A percentile compares a stretch with the other conserved stretches of the same genome.
Evolutionary conservation across 2,113 vertebrate genomes (phyloP).

Genomic region (Elephantulus edwardii): DNA sequence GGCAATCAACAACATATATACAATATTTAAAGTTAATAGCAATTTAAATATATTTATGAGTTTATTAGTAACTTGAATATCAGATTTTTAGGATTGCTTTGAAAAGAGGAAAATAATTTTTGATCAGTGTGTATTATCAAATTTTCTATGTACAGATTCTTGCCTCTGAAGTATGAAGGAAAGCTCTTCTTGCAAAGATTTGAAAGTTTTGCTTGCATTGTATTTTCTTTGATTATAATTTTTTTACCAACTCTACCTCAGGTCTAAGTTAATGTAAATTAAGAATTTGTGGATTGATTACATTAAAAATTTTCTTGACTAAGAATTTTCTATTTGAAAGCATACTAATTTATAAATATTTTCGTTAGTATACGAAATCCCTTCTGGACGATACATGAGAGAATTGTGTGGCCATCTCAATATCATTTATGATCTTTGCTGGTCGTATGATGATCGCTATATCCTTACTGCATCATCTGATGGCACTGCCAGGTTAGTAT

Average conservation of each 20-base stretch:
- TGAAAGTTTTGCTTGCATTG: conserved; percentile 32
- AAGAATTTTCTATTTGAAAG: not conserved
- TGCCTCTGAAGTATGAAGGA: not conserved
- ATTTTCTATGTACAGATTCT: conserved; percentile 17
- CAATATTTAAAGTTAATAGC: conserved; percentile 45
- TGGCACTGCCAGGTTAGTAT: conserved; percentile 93
- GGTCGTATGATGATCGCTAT: conserved; percentile 90
- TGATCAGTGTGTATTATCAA: conserved; percentile 18
- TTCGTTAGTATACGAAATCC: conserved; percentile 95
- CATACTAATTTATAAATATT: conserved; percentile 56
- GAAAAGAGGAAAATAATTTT: conserved; percentile 36
- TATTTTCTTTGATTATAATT: conserved; percentile 23
- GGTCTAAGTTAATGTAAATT: conserved; percentile 34
- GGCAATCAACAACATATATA: too few relatives aligned
- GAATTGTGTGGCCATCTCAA: conserved; percentile 95
- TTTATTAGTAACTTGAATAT: conserved; percentile 28
- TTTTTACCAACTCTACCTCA: not conserved
- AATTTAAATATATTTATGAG: conserved; percentile 38
- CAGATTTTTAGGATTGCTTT: conserved; percentile 24
- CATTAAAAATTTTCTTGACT: not conserved
- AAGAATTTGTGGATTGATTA: conserved; percentile 13
- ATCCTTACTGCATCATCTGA: conserved; percentile 97
- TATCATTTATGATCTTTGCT: conserved; percentile 97
- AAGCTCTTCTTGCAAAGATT: conserved; percentile 23
- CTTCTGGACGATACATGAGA: conserved; percentile 91